A percentile compares a stretch with the other conserved stretches of the same genome.
Evolutionary conservation across 1,140 invertebrate species (phyloP).

Genomic region (Hydropsyche tenuis): DNA sequence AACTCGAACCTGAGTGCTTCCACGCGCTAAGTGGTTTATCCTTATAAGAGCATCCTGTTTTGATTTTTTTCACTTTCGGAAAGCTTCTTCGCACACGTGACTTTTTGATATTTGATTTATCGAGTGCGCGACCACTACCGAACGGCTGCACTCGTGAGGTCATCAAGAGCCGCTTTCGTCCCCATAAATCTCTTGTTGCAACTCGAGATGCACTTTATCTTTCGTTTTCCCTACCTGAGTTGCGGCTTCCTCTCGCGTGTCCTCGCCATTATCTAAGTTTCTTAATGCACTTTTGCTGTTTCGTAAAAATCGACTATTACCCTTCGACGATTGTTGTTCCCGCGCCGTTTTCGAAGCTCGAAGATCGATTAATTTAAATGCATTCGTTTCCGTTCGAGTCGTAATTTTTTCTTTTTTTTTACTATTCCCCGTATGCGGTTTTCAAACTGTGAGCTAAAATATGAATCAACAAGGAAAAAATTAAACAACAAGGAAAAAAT

Average conservation of each 20-base stretch:
- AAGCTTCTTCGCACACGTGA: too few relatives aligned
- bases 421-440: too few relatives aligned
- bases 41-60: neutral
- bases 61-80: too few relatives aligned
- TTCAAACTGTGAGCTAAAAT: too few relatives aligned
- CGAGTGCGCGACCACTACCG: neutral
- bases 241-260: conserved; percentile 7
- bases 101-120: neutral
- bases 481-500: too few relatives aligned
- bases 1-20: too few relatives aligned
- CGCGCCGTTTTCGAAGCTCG: too few relatives aligned
- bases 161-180: neutral
- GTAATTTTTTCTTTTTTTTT: too few relatives aligned
- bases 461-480: too few relatives aligned
- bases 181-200: conserved; percentile 24
- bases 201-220: conserved; percentile 38
- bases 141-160: neutral
- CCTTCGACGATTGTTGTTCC: neutral
- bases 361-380: too few relatives aligned
- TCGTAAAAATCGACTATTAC: conserved; percentile 32
- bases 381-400: too few relatives aligned
- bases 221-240: neutral
- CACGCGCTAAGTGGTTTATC: conserved; percentile 8
- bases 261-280: conserved; percentile 37
- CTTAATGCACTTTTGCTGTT: conserved; percentile 49